These are phyloP conservation scores for Pachyrhynchus sulphureomaculatus DNA, from an alignment of 1,140 invertebrate genomes.

Conservation along the genomic window DNA sequence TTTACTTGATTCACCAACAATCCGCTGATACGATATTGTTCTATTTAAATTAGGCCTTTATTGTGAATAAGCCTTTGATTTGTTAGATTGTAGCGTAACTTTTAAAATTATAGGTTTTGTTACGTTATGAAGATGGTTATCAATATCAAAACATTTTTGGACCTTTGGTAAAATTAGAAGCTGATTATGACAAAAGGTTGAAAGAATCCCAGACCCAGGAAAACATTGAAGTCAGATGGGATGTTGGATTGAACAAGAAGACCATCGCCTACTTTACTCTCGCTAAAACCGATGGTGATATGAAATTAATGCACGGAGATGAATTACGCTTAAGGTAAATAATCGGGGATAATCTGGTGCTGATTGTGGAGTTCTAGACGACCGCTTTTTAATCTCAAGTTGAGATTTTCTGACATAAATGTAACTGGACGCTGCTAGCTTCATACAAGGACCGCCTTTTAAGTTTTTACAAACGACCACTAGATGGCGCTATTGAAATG, in stretches of 20 bases:
- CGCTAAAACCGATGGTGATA: conserved; percentile 97
- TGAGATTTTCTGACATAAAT: too few species aligned
- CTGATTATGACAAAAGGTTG: conserved; percentile 96
- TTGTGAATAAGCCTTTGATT: too few species aligned
- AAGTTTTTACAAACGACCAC: too few species aligned
- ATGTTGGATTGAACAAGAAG: conserved; percentile 97
- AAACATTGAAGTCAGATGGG: conserved; percentile 98
- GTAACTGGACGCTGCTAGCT: too few species aligned
- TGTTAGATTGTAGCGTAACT: too few species aligned
- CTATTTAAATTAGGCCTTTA: too few species aligned
- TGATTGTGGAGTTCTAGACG: too few species aligned
- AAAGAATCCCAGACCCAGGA: conserved; percentile 99
- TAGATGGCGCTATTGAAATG: too few species aligned
- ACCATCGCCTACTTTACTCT: conserved; percentile 96
- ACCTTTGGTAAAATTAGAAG: conserved; percentile 94
- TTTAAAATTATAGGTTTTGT: conserved; percentile 45
- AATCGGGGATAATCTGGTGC: not conserved
- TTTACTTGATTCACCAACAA: too few species aligned
- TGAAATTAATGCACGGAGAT: conserved; percentile 99
- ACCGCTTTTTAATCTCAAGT: too few species aligned
- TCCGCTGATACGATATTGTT: too few species aligned
- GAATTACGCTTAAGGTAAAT: conserved; percentile 73
- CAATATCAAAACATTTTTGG: conserved; percentile 99
- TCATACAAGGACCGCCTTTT: too few species aligned
- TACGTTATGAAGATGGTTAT: conserved; percentile 95